Evolutionary conservation across 2,113 vertebrate genomes (phyloP).

Genomic region (Castor canadensis): DNA sequence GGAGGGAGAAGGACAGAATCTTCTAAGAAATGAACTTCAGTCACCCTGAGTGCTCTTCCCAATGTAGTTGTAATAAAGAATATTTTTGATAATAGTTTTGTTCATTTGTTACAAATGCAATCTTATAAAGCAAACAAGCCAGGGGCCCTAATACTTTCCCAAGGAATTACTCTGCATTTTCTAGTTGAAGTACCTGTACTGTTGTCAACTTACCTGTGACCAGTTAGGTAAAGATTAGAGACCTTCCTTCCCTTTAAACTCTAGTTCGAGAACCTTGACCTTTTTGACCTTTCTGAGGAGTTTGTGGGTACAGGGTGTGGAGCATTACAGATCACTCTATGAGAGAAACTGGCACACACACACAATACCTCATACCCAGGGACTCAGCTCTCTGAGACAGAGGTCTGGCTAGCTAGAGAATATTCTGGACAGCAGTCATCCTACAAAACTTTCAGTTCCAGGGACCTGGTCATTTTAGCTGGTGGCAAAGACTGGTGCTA

Average conservation of each 20-base stretch:
- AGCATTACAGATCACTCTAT: neutral
- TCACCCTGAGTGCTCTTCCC: neutral
- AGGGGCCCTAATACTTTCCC: neutral
- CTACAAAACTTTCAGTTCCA: neutral
- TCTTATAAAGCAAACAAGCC: neutral
- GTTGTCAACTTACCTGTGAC: neutral
- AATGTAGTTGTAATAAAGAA: neutral
- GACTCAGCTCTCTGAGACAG: neutral
- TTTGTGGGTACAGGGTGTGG: neutral
- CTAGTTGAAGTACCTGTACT: neutral
- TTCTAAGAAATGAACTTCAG: neutral
- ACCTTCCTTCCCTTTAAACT: neutral
- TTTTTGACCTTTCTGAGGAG: neutral
- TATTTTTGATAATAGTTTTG: neutral
- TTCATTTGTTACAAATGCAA: neutral
- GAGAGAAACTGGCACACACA: neutral
- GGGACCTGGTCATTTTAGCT: neutral
- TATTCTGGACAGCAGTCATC: neutral
- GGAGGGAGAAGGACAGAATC: neutral
- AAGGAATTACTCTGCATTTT: neutral
- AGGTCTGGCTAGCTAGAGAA: neutral
- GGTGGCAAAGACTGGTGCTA: neutral
- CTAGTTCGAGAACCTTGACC: neutral
- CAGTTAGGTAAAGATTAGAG: neutral
- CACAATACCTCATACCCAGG: rapidly evolving